Conservation (phyloP, 2,888 invertebrate genomes). For the Athrips mouffetella region DNA sequence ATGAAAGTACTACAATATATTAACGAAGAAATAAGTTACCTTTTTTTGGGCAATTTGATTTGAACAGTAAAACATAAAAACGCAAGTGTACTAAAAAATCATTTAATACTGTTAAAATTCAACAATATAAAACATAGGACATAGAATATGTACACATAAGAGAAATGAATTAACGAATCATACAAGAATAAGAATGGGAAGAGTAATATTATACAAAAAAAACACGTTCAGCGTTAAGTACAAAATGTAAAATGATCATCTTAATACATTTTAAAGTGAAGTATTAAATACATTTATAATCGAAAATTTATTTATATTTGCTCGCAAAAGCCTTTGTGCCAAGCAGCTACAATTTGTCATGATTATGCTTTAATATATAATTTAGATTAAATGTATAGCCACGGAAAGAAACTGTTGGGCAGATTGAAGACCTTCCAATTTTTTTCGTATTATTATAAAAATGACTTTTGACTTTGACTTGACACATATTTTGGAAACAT, state of each 20-base stretch:
- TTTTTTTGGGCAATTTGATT: too few species aligned
- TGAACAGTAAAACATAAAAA: neutral
- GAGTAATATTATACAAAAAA: neutral
- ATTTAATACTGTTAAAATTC: constrained; percentile 76
- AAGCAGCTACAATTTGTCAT: constrained; percentile 22
- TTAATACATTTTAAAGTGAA: too few species aligned
- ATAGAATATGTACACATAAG: constrained; percentile 60
- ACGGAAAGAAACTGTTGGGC: too few species aligned
- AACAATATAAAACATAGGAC: constrained; percentile 70
- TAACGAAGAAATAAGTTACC: too few species aligned
- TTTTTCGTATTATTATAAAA: too few species aligned
- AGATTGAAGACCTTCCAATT: too few species aligned
- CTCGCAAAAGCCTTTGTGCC: constrained; percentile 23
- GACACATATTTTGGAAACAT: too few species aligned
- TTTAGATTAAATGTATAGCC: constrained; percentile 2
- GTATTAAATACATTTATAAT: neutral
- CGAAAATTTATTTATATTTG: neutral
- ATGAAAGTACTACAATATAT: too few species aligned
- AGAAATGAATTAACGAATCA: constrained; percentile 45
- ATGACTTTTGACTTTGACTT: too few species aligned
- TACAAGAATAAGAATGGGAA: constrained; percentile 25
- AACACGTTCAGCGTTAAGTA: constrained; percentile 15
- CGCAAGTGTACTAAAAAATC: constrained; percentile 31
- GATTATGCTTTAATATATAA: constrained; percentile 13
- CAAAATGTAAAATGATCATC: constrained; percentile 38